Base-by-base conservation (phyloP, 2,113 vertebrate genomes). In the Malaclemys terrapin region DNA sequence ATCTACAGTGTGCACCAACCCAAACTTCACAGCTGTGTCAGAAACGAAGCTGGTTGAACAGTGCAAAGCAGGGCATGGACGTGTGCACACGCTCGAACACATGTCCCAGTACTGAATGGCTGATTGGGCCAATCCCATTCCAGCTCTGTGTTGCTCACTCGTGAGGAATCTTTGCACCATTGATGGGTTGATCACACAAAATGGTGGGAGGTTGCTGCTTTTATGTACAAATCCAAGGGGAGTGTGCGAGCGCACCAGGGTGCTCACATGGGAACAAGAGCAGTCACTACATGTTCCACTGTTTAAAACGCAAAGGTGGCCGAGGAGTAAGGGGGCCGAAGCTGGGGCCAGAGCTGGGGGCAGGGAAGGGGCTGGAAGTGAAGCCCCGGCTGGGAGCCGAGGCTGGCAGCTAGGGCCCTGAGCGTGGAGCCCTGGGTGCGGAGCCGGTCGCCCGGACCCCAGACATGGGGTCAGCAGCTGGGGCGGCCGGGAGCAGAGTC, bases 41-140 rank as follows among this genome's bases (percentile, higher is more conserved):
- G 53, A 8, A 9, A 31, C 57, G 22, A 35, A 27, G 12, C 79
- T 13, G 38, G 27, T 1, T 5, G 8, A 52, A 45, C 65, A 69
- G 54, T 3, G 27, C 57, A 22, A 0, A 0, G 38, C 42, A 20
- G 56, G 10, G 14, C 69, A 13, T 50, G 19, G 2, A 8, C 27
- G 19, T 17, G 20, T 42, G 10, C 38, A 42, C 69, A 38, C 5
- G 22, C 22, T 59, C 5, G 7, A 52, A 24, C 29, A 38, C 6
- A 4, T 35, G 47, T 47, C 85, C 53, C 59, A 14, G 45, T 6
- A 31, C 38, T 22, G 38, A 76, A 86, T 79, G 29, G 47, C n/a
- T 2, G 3, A 84, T 6, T 53, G 75, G n/a, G 1, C 65, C 19
- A 62, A 7, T 24, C 38, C 25, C 38, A 84, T 4, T 13, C 52